A percentile compares a stretch with the other conserved stretches of the same genome.
Conservation (phyloP, 2,113 vertebrate species). For the Protobothrops mucrosquamatus region DNA sequence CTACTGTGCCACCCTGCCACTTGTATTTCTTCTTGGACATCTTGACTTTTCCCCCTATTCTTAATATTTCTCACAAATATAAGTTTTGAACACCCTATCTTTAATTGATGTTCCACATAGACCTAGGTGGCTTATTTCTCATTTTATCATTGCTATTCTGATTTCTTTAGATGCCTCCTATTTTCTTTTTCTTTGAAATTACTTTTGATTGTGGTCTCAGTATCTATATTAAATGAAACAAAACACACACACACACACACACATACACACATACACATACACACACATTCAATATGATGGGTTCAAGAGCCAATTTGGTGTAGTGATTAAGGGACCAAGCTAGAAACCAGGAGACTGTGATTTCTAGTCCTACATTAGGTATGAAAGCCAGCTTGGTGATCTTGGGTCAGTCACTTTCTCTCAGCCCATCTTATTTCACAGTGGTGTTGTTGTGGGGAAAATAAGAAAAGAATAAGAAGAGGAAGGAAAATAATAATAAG, state of each 20-base stretch:
- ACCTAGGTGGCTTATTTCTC: neutral
- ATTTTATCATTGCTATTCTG: neutral
- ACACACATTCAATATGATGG: neutral
- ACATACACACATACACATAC: no score
- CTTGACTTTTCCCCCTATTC: neutral
- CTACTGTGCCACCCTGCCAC: neutral
- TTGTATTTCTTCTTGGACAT: neutral
- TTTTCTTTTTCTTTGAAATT: neutral
- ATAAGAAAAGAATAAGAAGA: neutral
- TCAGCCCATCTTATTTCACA: neutral
- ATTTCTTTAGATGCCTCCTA: neutral
- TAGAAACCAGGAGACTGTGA: neutral
- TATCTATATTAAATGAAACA: no score
- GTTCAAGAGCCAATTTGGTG: neutral
- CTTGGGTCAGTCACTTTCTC: no score
- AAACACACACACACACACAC: no score
- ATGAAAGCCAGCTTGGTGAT: no score
- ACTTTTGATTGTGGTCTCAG: neutral
- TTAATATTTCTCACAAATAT: neutral
- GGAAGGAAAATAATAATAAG: neutral
- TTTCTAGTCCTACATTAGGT: no score
- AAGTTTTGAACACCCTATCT: neutral
- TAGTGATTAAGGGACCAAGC: neutral
- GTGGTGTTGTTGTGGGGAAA: neutral
- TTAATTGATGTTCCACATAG: neutral